Evolutionary conservation across 2,113 vertebrate genomes (phyloP), one percentile per base, ranked within the genome.

Genomic region (Cryptomyrus ogoouensis): DNA sequence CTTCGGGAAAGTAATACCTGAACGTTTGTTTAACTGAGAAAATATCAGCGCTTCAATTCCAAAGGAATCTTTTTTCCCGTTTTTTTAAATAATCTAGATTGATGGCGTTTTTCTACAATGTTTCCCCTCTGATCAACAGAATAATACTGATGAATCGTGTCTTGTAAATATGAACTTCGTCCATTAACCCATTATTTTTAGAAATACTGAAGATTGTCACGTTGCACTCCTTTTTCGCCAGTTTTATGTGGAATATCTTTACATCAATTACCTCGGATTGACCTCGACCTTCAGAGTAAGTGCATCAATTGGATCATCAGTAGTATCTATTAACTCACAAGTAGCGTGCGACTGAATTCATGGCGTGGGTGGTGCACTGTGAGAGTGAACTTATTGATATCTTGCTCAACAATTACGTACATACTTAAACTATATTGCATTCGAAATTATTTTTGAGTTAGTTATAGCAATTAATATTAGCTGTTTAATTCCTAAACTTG

Each of bases 211-310:
- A 91, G 94, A 93, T 91, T 91, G 91, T 92, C 92, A 91, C 70
- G 88, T 91, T 94, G 91, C 94, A 93, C 91, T 86, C 44, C 90
- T 90, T 91, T 91, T 90, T 90, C 53, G 39, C 31, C 49, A 90
- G 91, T 87, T 93, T 89, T 90, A 90, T 94, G 93, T 96, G 95
- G 95, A 96, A 95, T 95, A 95, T 93, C 94, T 92, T 91, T 93
- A 89, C 94, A 91, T 92, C 93, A 91, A 90, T 94, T 95, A 93
- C 94, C 94, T 95, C 94, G 93, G 90, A 90, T 90, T 94, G 94
- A 95, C 94, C 93, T 94, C 95, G 93, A 95, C 95, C 95, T 96
- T 96, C 94, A 91, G 94, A 96, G 96, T 96, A 94, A 96, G 96
- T 95, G 91, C 85, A 85, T 35, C 77, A 49, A n/a, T 88, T 87